phyloP scores from a whole-genome alignment of 2,888 invertebrate genomes.

The Netelia fuscicornis region DNA sequence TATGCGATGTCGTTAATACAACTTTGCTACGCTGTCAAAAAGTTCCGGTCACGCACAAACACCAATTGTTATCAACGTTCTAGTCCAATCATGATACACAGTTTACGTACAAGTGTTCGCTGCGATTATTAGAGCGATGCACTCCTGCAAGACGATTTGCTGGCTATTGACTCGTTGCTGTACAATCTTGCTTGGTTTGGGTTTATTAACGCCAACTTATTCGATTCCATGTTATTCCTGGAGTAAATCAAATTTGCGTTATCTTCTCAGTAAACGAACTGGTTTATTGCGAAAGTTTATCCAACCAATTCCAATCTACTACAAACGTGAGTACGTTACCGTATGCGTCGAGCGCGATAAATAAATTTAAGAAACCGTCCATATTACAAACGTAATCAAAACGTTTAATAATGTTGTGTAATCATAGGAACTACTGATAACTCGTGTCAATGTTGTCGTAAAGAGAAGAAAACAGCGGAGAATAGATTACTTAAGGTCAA shows the following conservation, averaged over 20 bases:
- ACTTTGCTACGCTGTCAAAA: background rate
- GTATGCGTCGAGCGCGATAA: no score
- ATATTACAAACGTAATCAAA: no score
- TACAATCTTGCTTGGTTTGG: slow-evolving; percentile 24
- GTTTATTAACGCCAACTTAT: background rate
- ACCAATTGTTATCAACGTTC: slow-evolving; percentile 18
- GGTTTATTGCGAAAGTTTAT: background rate
- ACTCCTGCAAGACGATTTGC: slow-evolving; percentile 11
- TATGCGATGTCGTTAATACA: slow-evolving; percentile 10
- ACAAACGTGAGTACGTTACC: slow-evolving; percentile 32
- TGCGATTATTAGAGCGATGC: slow-evolving; percentile 25
- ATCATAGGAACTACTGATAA: no score
- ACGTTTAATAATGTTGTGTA: no score
- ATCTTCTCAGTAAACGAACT: background rate
- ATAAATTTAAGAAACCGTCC: no score
- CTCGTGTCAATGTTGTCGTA: no score
- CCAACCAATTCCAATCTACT: slow-evolving; percentile 32
- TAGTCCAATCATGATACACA: slow-evolving; percentile 28
- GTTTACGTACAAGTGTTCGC: background rate
- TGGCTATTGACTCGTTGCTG: slow-evolving; percentile 2
- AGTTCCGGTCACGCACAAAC: background rate
- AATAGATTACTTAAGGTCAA: no score
- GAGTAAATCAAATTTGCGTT: background rate
- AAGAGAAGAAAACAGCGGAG: no score
- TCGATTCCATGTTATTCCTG: slow-evolving; percentile 27